These are phyloP conservation scores for Octomys mimax DNA, from an alignment of 2,797 vertebrate genomes.

Conservation along the genomic window DNA sequence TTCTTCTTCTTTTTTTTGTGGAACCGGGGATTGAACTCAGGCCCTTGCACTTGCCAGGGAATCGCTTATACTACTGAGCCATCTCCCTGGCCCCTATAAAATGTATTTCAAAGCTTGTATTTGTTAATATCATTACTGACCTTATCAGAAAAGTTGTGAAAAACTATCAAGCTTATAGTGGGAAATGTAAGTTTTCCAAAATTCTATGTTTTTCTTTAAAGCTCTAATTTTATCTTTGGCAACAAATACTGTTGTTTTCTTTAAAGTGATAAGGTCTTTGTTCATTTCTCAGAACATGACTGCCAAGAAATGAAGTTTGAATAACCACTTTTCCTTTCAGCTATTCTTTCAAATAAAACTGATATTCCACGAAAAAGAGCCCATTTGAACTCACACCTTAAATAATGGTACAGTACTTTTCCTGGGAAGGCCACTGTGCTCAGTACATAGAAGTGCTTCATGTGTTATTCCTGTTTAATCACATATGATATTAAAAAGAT, in stretches of 20 bases:
- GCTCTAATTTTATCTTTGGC: slow-evolving; percentile 50
- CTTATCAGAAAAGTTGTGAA: slow-evolving; percentile 48
- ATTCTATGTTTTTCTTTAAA: slow-evolving; percentile 18
- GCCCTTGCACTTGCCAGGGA: too few species aligned
- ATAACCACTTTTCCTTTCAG: slow-evolving; percentile 22
- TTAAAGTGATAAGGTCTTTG: slow-evolving; percentile 26
- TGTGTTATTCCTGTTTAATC: not conserved
- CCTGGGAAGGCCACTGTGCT: not conserved
- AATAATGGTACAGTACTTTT: not conserved
- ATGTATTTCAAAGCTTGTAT: not conserved
- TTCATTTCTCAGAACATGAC: slow-evolving; percentile 60
- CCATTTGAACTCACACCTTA: not conserved
- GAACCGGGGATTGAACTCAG: too few species aligned
- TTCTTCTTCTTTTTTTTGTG: too few species aligned
- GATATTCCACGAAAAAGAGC: slow-evolving; percentile 38
- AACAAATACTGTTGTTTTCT: slow-evolving; percentile 49
- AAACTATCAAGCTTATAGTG: not conserved
- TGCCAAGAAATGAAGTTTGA: slow-evolving; percentile 42
- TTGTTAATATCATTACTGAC: slow-evolving; percentile 35
- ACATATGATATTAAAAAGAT: not conserved
- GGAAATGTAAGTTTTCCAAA: slow-evolving; percentile 36
- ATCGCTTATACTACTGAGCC: too few species aligned
- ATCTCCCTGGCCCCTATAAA: not conserved
- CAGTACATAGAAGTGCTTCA: not conserved
- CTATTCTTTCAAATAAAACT: slow-evolving; percentile 54